These are phyloP conservation scores for Enhydra lutris DNA, from an alignment of 2,113 vertebrate species.

Conservation along the genomic window DNA sequence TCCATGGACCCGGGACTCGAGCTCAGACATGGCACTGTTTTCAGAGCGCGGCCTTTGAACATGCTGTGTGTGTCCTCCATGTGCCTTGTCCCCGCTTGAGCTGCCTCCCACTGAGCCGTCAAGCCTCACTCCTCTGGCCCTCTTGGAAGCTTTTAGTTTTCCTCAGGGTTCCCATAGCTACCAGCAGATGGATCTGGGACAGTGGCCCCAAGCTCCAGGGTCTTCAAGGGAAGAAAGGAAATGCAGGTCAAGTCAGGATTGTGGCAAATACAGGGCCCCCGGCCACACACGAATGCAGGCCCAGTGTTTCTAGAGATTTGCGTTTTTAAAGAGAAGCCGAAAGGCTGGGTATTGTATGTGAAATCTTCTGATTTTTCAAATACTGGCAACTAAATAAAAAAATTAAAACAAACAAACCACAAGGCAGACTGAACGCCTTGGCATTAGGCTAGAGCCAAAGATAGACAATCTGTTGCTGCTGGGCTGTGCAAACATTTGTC, in stretches of 20 bases:
- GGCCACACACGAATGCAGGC: neutral
- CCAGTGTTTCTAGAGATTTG: neutral
- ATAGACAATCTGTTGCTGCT: neutral
- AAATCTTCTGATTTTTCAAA: slow-evolving; percentile 28
- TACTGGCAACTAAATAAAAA: neutral
- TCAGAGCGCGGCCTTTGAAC: neutral
- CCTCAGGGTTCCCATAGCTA: neutral
- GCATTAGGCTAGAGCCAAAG: neutral
- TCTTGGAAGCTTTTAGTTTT: neutral
- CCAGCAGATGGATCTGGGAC: neutral
- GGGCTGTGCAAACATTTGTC: neutral
- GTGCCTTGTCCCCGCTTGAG: neutral
- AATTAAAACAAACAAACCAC: neutral
- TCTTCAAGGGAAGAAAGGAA: neutral
- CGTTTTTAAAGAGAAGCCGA: slow-evolving; percentile 7
- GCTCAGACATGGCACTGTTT: neutral
- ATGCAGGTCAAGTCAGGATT: neutral
- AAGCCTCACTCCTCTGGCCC: neutral
- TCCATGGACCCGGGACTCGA: neutral
- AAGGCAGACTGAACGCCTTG: neutral
- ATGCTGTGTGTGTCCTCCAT: neutral
- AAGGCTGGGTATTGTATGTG: neutral
- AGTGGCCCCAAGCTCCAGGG: neutral
- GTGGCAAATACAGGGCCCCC: neutral
- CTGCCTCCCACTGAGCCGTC: neutral